These are phyloP conservation scores for Diorhabda elongata DNA, from an alignment of 1,140 invertebrate genomes.

Conservation along the genomic window DNA sequence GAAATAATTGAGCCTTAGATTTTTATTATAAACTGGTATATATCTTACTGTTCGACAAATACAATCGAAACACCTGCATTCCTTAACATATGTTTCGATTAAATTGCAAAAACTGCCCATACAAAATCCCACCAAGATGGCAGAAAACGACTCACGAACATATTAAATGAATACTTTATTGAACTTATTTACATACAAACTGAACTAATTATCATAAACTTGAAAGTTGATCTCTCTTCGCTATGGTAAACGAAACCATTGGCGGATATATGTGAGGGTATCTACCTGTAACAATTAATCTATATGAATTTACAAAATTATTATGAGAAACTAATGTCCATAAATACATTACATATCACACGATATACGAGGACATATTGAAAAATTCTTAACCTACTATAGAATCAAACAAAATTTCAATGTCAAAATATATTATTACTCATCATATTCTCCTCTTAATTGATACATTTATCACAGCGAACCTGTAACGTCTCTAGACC, in stretches of 20 bases:
- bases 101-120: conserved; percentile 9
- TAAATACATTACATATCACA: too few relatives aligned
- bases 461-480: too few relatives aligned
- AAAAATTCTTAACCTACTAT: too few relatives aligned
- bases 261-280: not conserved
- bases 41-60: not conserved
- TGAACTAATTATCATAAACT: conserved; percentile 33
- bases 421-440: too few relatives aligned
- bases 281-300: too few relatives aligned
- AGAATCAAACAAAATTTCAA: too few relatives aligned
- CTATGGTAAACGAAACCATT: not conserved
- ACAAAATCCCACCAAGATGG: conserved; percentile 16
- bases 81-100: not conserved
- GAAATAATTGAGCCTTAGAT: too few relatives aligned
- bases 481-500: too few relatives aligned
- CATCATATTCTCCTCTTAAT: too few relatives aligned
- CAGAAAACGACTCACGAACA: conserved; percentile 15
- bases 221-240: conserved; percentile 17
- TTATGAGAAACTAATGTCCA: too few relatives aligned
- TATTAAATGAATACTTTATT: conserved; percentile 26
- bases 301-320: too few relatives aligned
- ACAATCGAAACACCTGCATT: not conserved
- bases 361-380: too few relatives aligned
- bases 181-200: conserved; percentile 22
- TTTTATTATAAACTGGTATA: not conserved